Base-by-base conservation (phyloP, 2,113 vertebrate genomes). In the Opisthocomus hoazin region DNA sequence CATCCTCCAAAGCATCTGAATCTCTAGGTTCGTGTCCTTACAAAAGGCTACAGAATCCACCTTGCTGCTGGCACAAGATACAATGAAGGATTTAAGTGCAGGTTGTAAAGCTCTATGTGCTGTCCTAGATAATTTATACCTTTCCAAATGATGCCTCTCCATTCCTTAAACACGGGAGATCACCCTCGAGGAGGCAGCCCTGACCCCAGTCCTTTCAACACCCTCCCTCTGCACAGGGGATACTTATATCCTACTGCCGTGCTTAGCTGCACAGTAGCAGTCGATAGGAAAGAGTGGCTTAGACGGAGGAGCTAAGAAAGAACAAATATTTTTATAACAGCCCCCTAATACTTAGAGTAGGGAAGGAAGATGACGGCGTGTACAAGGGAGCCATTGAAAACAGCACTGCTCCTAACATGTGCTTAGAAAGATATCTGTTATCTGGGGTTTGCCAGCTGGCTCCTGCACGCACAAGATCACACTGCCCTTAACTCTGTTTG, bases 81-180 rank as follows among this genome's bases (percentile, higher is more conserved):
- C 24, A 96, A 95, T 37, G 92, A 95, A 95, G 74, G 89, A 96
- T 91, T 93, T 95, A 94, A 96, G 89, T 50, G 56, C 76, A 77
- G 83, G 94, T 34, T 93, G 71, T 96, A 95, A 96, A 96, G 94
- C 79, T 76, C 94, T 94, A 11, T 81, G 76, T 77, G 95, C 89
- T 92, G 91, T 77, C 81, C 85, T 51, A 56, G 83, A 74, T 81
- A 94, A 95, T 95, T 97, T 89, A 94, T 73, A 96, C 75, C 93
- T 95, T 97, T 95, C 94, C 85, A 96, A 94, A 97, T 46, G 95
- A 97, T 88, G 94, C 85, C 81, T 95, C 90, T 97, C 91, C 39
- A 39, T 85, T 93, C 68, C 93, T 57, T 65, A 92, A 84, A 93
- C 21, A 93, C 0, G 0, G 57, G 63, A 87, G 57, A 93, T 92